These are phyloP conservation scores for Pedicia rivosa DNA, from an alignment of 2,888 invertebrate genomes.

Conservation along the genomic window DNA sequence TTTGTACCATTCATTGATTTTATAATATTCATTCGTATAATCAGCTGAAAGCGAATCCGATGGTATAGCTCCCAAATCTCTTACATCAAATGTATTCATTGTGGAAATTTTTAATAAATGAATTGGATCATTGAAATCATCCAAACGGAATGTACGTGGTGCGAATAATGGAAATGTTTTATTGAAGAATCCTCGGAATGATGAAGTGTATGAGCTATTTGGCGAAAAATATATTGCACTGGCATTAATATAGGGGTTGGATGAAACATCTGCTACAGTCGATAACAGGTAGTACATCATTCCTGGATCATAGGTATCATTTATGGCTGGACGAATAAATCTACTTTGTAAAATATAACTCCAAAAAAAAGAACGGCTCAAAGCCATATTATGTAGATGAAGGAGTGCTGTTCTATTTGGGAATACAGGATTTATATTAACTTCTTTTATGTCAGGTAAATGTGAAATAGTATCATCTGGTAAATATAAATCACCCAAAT, in stretches of 20 bases:
- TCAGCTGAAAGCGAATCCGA: slow-evolving; percentile 65
- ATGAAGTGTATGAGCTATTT: slow-evolving; percentile 86
- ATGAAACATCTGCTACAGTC: slow-evolving; percentile 85
- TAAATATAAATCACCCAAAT: slow-evolving; percentile 66
- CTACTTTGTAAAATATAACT: slow-evolving; percentile 84
- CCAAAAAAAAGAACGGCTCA: slow-evolving; percentile 91
- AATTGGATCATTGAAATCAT: slow-evolving; percentile 92
- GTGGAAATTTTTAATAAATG: slow-evolving; percentile 48
- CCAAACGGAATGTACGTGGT: slow-evolving; percentile 76
- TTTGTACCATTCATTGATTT: slow-evolving; percentile 88
- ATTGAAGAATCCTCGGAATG: slow-evolving; percentile 90
- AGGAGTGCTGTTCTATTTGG: slow-evolving; percentile 86
- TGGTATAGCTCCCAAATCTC: slow-evolving; percentile 74
- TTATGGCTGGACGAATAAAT: slow-evolving; percentile 77
- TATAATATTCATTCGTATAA: slow-evolving; percentile 80
- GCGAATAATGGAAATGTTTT: slow-evolving; percentile 90
- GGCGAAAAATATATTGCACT: slow-evolving; percentile 89
- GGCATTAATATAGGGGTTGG: slow-evolving; percentile 82
- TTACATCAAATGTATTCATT: slow-evolving; percentile 74
- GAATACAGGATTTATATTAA: slow-evolving; percentile 86
- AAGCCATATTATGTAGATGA: slow-evolving; percentile 92
- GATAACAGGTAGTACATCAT: slow-evolving; percentile 97
- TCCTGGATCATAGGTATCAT: slow-evolving; percentile 89
- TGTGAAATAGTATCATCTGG: slow-evolving; percentile 78
- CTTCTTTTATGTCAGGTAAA: slow-evolving; percentile 81